A percentile compares a stretch with the other conserved stretches of the same genome.
Evolutionary conservation across 2,113 vertebrate species (phyloP).

Genomic region (Callocephalon fimbriatum): DNA sequence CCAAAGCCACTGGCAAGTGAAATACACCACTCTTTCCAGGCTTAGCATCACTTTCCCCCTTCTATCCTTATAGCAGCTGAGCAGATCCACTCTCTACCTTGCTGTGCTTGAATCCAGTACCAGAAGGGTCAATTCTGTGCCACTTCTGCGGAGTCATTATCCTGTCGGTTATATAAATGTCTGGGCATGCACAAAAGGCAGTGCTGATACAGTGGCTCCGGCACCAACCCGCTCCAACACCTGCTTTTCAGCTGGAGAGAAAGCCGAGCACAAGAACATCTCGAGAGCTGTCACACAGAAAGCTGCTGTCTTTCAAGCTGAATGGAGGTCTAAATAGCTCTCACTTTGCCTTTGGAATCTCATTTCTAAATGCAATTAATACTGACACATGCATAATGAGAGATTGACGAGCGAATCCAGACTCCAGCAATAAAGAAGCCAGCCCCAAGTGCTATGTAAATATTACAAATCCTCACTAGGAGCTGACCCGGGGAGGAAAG

Average conservation of each 20-base stretch:
- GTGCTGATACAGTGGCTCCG: slow-evolving; percentile 56
- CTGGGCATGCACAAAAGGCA: slow-evolving; percentile 72
- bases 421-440: slow-evolving; percentile 40
- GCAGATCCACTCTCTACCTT: neutral
- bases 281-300: slow-evolving; percentile 63
- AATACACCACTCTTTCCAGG: neutral
- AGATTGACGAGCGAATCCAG: slow-evolving; percentile 63
- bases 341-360: slow-evolving; percentile 64
- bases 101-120: slow-evolving; percentile 8
- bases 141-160: slow-evolving; percentile 67
- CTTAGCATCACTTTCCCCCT: neutral
- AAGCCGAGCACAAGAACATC: slow-evolving; percentile 54
- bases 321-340: slow-evolving; percentile 62
- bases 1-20: neutral
- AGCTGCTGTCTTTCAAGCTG: slow-evolving; percentile 62
- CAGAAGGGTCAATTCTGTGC: slow-evolving; percentile 62
- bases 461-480: slow-evolving; percentile 52
- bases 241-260: slow-evolving; percentile 72
- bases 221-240: slow-evolving; percentile 58
- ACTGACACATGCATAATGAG: slow-evolving; percentile 67
- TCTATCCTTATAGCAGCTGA: neutral
- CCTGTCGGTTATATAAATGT: slow-evolving; percentile 66
- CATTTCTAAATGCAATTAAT: slow-evolving; percentile 72
- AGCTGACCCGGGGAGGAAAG: slow-evolving; percentile 56
- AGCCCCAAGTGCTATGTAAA: slow-evolving; percentile 63